These are phyloP conservation scores for Pituophis catenifer DNA, from an alignment of 2,113 vertebrate species.

Conservation along the genomic window DNA sequence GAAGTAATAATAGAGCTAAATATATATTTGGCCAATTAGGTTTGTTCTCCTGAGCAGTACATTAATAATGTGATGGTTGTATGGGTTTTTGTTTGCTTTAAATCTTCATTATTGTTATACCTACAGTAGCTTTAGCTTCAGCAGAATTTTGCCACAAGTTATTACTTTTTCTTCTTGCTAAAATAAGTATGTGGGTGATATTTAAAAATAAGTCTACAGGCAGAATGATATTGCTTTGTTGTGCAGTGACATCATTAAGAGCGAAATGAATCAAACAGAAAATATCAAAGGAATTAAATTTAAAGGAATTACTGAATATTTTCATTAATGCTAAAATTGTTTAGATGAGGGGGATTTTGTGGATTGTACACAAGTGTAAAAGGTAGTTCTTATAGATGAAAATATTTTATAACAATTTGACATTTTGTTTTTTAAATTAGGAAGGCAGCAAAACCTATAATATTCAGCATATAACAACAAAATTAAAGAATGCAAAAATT, in stretches of 20 bases:
- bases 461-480: neutral
- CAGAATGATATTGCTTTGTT: neutral
- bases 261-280: neutral
- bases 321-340: neutral
- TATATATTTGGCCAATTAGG: neutral
- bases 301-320: neutral
- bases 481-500: constrained; percentile 10
- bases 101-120: neutral
- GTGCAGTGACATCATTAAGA: neutral
- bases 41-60: neutral
- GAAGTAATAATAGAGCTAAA: neutral
- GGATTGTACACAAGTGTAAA: neutral
- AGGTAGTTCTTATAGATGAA: neutral
- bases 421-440: neutral
- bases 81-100: too few species aligned
- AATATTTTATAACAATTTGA: neutral
- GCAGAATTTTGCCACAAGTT: neutral
- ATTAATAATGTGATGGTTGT: neutral
- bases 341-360: neutral
- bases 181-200: neutral
- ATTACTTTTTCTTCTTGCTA: neutral
- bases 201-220: neutral
- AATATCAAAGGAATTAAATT: neutral
- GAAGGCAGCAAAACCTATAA: neutral
- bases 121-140: neutral